Evolutionary conservation across 2,113 vertebrate species (phyloP), one percentile per base, ranked within the genome.

Genomic region (Apus apus): DNA sequence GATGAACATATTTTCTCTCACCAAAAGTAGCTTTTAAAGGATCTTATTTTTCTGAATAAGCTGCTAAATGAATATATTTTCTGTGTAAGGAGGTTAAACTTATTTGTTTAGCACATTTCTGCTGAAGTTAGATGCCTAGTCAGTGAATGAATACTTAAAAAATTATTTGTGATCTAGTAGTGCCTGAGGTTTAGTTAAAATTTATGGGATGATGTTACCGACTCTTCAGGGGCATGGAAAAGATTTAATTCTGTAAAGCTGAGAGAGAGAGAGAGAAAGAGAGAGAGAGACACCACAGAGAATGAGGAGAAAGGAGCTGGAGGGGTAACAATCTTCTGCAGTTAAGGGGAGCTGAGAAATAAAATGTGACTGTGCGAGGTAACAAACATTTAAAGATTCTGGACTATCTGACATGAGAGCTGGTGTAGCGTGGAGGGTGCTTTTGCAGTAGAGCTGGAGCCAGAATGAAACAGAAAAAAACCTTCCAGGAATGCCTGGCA

Each of bases 101-200:
- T 96, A 80, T 94, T 96, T 96, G 73, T 86, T 96, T 95, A 94
- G 85, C 1, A 20, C 83, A 75, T 95, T 92, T 95, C 83, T 89
- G 83, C 90, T 93, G 85, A 84, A 86, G 79, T 90, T 94, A 36
- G 72, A 78, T 87, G 85, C 76, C 54, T 93, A 92, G 65, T 90
- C 75, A 45, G 36, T 90, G 94, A 96, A 90, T 4, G 17, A 96
- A 92, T 89, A 68, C 85, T 96, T 94, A 50, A 97, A 84, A 93
- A 95, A 93, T 87, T 93, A 91, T 96, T 97, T 94, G 85, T 96
- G 85, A 94, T 96, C 53, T 93, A 68, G 54, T 77, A 90, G 83
- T 0, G 83, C 96, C 90, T 92, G 73, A 93, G 96, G 90, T 96
- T 95, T 89, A 85, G 61, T 94, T 95, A 76, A 86, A 92, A 94